Evolutionary conservation across 2,113 vertebrate genomes (phyloP).

Genomic region (Gavia stellata): DNA sequence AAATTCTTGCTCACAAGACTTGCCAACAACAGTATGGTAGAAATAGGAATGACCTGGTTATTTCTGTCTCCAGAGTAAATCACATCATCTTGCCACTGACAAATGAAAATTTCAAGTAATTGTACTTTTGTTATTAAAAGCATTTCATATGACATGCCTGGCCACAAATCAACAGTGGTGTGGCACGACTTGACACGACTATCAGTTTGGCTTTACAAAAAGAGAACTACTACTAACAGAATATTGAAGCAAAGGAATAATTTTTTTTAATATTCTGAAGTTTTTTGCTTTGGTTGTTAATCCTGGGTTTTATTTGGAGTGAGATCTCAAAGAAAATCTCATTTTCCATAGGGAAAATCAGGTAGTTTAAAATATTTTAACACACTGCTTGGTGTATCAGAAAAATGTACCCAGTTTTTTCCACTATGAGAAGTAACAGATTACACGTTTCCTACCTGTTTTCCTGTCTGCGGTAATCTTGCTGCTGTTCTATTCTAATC

Average conservation of each 20-base stretch:
- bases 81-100: not conserved
- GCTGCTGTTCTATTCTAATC: constrained; percentile 84
- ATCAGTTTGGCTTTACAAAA: not conserved
- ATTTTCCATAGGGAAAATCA: not conserved
- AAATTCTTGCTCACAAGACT: not conserved
- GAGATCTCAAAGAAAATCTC: not conserved
- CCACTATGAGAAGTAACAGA: not conserved
- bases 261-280: not conserved
- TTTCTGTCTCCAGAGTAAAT: not conserved
- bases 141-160: not conserved
- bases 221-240: not conserved
- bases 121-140: not conserved
- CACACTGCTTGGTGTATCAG: not conserved
- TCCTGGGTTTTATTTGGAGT: not conserved
- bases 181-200: not conserved
- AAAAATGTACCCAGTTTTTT: accelerated
- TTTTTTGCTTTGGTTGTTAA: not conserved
- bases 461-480: constrained; percentile 76
- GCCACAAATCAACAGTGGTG: not conserved
- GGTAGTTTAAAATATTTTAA: not conserved
- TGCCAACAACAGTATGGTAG: not conserved
- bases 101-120: not conserved
- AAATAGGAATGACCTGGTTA: not conserved
- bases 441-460: constrained; percentile 72
- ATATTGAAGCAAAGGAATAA: not conserved